A percentile compares a stretch with the other conserved stretches of the same genome.
These are phyloP conservation scores for Calameuta filiformis DNA, from an alignment of 2,888 invertebrate species.

Conservation along the genomic window DNA sequence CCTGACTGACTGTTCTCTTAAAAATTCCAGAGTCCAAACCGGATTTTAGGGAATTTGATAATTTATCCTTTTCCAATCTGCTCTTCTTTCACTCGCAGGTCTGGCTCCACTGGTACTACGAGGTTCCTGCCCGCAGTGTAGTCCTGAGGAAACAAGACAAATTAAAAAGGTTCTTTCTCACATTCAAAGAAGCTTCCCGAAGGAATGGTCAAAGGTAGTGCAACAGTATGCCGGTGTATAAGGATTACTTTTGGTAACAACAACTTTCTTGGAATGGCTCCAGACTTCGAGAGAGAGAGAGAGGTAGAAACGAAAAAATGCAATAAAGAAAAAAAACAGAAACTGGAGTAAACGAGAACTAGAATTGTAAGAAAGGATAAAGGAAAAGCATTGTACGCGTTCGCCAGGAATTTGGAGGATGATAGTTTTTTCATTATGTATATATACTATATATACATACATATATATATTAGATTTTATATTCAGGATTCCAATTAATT, in stretches of 20 bases:
- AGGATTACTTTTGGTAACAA: constrained; percentile 7
- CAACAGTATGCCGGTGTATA: constrained; percentile 73
- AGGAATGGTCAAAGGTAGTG: constrained; percentile 81
- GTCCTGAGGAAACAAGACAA: constrained; percentile 76
- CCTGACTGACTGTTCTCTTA: not conserved
- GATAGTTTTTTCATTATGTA: not conserved
- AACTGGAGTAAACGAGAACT: not conserved
- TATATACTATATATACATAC: not conserved
- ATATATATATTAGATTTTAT: not conserved
- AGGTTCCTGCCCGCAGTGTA: constrained; percentile 79
- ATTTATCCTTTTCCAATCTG: not conserved
- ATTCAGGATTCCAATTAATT: not conserved
- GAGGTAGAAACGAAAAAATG: not conserved
- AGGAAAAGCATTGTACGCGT: not conserved
- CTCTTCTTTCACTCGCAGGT: constrained; percentile 68
- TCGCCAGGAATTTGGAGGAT: not conserved
- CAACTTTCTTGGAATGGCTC: not conserved
- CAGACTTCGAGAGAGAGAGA: not conserved
- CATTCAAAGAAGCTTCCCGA: constrained; percentile 80
- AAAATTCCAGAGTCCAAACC: not conserved
- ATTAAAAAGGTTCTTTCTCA: constrained; percentile 80
- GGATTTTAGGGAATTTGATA: not conserved
- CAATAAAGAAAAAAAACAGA: not conserved
- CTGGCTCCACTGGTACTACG: constrained; percentile 80
- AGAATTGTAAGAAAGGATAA: not conserved